Evolutionary conservation across 2,113 vertebrate species (phyloP).

Genomic region (Campylomormyrus numenius): DNA sequence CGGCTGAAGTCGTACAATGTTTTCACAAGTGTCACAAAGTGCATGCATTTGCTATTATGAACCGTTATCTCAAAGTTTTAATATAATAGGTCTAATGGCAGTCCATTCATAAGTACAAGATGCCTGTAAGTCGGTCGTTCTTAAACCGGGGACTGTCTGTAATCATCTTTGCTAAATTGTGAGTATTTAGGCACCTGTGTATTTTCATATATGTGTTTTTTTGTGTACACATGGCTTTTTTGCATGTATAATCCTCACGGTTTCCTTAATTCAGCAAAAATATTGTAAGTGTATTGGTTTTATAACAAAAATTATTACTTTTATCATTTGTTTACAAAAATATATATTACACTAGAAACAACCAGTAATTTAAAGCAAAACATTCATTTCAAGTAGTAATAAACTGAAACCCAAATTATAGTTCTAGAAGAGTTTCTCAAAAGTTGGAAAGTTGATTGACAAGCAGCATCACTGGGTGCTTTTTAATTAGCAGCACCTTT

Average conservation of each 20-base stretch:
- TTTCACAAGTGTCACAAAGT: no score
- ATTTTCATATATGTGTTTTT: background rate
- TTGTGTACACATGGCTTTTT: background rate
- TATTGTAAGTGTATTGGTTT: background rate
- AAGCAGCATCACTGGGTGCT: background rate
- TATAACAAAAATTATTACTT: no score
- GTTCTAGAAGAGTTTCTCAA: background rate
- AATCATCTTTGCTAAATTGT: background rate
- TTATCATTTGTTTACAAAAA: no score
- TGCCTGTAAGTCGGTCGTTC: background rate
- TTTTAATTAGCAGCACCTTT: background rate
- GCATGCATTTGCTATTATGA: background rate
- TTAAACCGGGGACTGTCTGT: background rate
- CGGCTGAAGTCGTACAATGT: background rate
- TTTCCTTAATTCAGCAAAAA: background rate
- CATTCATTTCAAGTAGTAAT: no score
- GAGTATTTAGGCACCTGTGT: background rate
- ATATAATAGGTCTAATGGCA: background rate
- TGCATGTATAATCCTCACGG: background rate
- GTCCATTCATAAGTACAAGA: no score
- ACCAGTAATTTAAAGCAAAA: no score
- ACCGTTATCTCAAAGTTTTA: background rate
- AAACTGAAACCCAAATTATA: background rate
- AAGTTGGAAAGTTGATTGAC: background rate
- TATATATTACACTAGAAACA: no score